phyloP scores from a whole-genome alignment of 2,113 vertebrate species.

The Grus americana region DNA sequence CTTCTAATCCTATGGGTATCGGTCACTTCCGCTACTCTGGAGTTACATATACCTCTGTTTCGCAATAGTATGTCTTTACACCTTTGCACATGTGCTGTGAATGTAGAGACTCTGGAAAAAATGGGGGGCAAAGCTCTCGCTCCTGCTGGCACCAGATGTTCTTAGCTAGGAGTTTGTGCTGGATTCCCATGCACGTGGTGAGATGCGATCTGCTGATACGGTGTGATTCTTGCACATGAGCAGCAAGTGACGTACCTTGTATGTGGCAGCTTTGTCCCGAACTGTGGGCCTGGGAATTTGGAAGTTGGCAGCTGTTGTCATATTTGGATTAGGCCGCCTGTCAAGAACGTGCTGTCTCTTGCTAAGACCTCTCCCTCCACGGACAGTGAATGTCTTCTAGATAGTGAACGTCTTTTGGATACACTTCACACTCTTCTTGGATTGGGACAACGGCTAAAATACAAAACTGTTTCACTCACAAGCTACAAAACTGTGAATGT shows the following conservation, averaged over 20 bases:
- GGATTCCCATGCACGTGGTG: neutral
- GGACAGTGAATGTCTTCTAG: neutral
- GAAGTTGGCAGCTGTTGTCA: neutral
- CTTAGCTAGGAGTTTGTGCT: neutral
- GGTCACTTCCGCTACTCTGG: neutral
- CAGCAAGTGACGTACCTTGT: neutral
- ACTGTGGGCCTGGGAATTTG: neutral
- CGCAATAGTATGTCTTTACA: neutral
- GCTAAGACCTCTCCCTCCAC: neutral
- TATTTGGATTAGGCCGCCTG: neutral
- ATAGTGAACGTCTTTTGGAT: neutral
- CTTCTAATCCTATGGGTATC: neutral
- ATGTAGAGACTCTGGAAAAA: neutral
- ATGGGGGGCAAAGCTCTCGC: neutral
- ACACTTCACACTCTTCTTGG: neutral
- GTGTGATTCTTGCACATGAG: neutral
- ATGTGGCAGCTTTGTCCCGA: neutral
- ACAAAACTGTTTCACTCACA: neutral
- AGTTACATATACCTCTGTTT: neutral
- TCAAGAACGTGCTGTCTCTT: neutral
- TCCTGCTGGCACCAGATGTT: neutral
- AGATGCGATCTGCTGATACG: rapidly evolving
- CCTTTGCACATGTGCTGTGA: rapidly evolving
- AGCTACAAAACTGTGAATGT: neutral
- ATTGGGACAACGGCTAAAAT: neutral